Evolutionary conservation across 2,888 invertebrate species (phyloP), one percentile per base, ranked within the genome.

Genomic region (Theretra japonica): DNA sequence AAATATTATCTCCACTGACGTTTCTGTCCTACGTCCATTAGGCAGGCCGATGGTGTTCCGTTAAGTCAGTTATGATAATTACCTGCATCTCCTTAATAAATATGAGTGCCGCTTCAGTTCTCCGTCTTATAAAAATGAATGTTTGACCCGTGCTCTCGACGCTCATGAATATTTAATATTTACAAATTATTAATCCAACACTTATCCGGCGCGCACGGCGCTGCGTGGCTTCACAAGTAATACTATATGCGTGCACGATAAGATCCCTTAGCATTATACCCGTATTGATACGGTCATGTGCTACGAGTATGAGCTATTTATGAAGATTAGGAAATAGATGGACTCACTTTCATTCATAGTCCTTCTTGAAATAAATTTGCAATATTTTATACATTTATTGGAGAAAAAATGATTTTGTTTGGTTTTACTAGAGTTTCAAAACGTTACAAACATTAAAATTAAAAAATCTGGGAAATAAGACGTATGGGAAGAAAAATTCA

Each of bases 101-200:
- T 90, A 91, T 84, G 85, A 88, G 88, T 86, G 84, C 89, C 84
- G 86, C 86, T 83, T 86, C 87, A 89, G 88, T 88, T 89, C 85
- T 86, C 80, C 80, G 85, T 83, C 85, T 88, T 86, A 87, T 90
- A 90, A 90, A 93, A 90, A 89, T 85, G 86, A 88, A 88, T 88
- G 88, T 88, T 90, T 93, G 93, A 91, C 92, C 91, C 91, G 89
- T 90, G 90, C 88, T 88, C 88, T 83, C 80, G 80, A 78, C 75
- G 72, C 91, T 94, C 93, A 93, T 94, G 93, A 93, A 94, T 93
- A 94, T 93, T 90, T 92, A 93, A 93, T 93, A 93, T 93, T 93
- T 90, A 93, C 92, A 93, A 92, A 92, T 93, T 94, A 93, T 93
- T 92, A 92, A 92, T 93, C 92, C 93, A 90, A 91, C 90, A 91